These are phyloP conservation scores for Agapostemon virescens DNA, from an alignment of 2,888 invertebrate species.

Conservation along the genomic window DNA sequence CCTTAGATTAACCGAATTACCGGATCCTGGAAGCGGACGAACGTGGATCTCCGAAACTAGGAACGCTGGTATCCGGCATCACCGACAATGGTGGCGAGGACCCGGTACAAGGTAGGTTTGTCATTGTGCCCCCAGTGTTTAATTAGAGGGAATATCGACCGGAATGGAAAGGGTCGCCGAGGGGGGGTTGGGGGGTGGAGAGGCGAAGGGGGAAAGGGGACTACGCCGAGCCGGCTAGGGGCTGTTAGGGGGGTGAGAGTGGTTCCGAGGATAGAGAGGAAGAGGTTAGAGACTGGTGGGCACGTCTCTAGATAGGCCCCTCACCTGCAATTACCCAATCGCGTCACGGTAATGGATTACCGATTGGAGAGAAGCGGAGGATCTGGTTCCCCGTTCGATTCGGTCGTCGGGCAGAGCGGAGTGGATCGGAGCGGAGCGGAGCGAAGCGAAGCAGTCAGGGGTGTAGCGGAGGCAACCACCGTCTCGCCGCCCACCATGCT, in stretches of 20 bases:
- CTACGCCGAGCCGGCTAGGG: background rate
- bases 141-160: constrained; percentile 77
- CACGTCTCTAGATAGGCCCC: constrained; percentile 75
- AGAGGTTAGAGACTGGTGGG: constrained; percentile 61
- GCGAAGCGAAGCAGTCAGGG: constrained; percentile 51
- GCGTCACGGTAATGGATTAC: constrained; percentile 78
- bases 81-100: constrained; percentile 54
- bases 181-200: background rate
- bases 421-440: constrained; percentile 49
- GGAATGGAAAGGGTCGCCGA: constrained; percentile 65
- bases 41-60: constrained; percentile 24
- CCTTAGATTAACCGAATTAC: constrained; percentile 78
- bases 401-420: constrained; percentile 52
- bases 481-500: constrained; percentile 69
- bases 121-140: constrained; percentile 78
- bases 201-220: background rate
- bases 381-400: constrained; percentile 66
- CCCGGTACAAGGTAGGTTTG: constrained; percentile 74
- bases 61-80: constrained; percentile 48
- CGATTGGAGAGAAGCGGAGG: constrained; percentile 71
- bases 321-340: constrained; percentile 78
- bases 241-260: constrained; percentile 27
- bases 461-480: constrained; percentile 54
- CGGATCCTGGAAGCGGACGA: constrained; percentile 66
- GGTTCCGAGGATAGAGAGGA: constrained; percentile 56